Evolutionary conservation across 2,113 vertebrate genomes (phyloP).

Genomic region (Datnioides undecimradiatus): DNA sequence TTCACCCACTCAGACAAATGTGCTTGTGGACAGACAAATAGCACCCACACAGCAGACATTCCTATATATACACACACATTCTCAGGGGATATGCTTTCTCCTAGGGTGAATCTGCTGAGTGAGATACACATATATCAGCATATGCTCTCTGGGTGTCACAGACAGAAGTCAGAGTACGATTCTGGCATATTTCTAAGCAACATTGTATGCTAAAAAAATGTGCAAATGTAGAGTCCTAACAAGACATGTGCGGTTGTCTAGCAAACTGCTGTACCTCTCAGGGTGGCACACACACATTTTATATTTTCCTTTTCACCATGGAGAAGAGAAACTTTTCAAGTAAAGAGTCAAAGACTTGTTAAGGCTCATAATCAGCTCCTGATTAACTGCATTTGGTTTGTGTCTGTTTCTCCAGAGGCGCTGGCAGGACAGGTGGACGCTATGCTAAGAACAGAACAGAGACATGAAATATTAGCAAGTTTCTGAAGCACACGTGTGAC

Average conservation of each 20-base stretch:
- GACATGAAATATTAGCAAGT: constrained; percentile 28
- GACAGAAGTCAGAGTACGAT: constrained; percentile 33
- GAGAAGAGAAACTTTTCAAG: constrained; percentile 6
- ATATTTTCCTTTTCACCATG: constrained; percentile 11
- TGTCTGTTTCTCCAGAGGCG: constrained; percentile 3
- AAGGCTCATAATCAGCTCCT: not conserved
- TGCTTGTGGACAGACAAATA: constrained; percentile 37
- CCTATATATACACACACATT: constrained; percentile 57
- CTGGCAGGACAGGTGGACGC: not conserved
- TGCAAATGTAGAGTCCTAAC: constrained; percentile 34
- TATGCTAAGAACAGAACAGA: constrained; percentile 40
- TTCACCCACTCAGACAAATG: constrained; percentile 43
- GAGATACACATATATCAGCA: constrained; percentile 67
- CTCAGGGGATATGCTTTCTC: constrained; percentile 58
- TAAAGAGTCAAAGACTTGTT: constrained; percentile 5
- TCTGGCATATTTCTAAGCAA: constrained; percentile 55
- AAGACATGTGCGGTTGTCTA: constrained; percentile 47
- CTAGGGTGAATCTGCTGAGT: constrained; percentile 67
- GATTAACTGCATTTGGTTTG: constrained; percentile 27
- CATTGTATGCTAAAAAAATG: constrained; percentile 48
- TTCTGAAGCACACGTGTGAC: not conserved
- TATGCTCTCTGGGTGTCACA: constrained; percentile 63
- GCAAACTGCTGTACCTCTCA: constrained; percentile 9
- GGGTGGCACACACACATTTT: not conserved
- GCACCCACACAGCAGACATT: constrained; percentile 43